phyloP scores from a whole-genome alignment of 2,888 invertebrate genomes.

The Sabellastarte sp. region DNA sequence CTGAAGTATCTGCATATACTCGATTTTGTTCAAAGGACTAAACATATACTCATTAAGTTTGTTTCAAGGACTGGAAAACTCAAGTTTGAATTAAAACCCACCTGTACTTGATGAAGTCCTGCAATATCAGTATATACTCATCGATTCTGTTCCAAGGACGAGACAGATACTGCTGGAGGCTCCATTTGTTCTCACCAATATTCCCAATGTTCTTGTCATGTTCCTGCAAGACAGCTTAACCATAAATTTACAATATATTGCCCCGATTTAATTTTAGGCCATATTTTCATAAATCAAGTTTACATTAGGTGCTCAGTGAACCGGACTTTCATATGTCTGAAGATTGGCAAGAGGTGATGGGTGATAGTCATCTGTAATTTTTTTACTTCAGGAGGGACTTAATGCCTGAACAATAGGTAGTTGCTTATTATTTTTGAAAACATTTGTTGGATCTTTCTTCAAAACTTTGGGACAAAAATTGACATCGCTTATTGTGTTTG shows the following conservation, averaged over 20 bases:
- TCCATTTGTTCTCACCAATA: slow-evolving; percentile 28
- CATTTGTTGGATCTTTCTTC: too few relatives aligned
- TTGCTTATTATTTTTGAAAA: too few relatives aligned
- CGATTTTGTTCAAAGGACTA: slow-evolving; percentile 37
- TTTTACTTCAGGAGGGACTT: too few relatives aligned
- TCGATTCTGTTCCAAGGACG: slow-evolving; percentile 39
- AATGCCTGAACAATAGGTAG: too few relatives aligned
- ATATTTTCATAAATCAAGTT: background rate
- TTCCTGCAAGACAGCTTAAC: slow-evolving; percentile 18
- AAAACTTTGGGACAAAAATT: too few relatives aligned
- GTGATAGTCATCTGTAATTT: too few relatives aligned
- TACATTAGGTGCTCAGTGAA: background rate
- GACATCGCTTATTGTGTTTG: too few relatives aligned
- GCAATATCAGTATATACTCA: slow-evolving; percentile 39
- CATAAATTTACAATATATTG: background rate
- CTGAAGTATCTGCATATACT: slow-evolving; percentile 40
- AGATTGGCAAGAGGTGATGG: background rate
- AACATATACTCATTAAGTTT: slow-evolving; percentile 25
- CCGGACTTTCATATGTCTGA: background rate
- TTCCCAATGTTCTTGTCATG: slow-evolving; percentile 21
- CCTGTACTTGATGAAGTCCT: slow-evolving; percentile 43
- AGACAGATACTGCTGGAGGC: slow-evolving; percentile 32
- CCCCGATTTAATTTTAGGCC: background rate
- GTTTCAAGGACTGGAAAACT: background rate
- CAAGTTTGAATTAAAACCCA: background rate